Conservation (phyloP, 2,113 vertebrate species). For the Monopterus albus region DNA sequence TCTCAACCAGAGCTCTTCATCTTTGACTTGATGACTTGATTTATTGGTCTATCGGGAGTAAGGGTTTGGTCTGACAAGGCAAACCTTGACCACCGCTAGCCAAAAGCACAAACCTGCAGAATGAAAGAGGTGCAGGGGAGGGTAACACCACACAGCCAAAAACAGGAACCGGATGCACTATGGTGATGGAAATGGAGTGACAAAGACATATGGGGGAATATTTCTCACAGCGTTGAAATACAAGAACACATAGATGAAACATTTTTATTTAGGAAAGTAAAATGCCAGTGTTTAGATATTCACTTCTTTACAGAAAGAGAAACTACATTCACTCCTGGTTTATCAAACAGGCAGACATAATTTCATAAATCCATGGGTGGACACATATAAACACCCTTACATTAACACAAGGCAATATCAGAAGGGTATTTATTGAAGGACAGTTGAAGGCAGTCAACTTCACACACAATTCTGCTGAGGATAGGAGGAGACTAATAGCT, state of each 20-base stretch:
- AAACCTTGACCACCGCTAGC: background rate
- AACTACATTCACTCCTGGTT: constrained; percentile 7
- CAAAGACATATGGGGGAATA: background rate
- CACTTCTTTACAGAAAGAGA: constrained; percentile 17
- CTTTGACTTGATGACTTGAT: background rate
- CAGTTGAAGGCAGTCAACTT: constrained; percentile 42
- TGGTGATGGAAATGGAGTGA: constrained; percentile 11
- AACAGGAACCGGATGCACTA: constrained; percentile 7
- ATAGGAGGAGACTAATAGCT: constrained; percentile 8
- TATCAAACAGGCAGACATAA: constrained; percentile 21
- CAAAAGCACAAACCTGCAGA: constrained; percentile 5
- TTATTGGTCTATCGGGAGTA: constrained; percentile 1
- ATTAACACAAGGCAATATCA: constrained; percentile 42
- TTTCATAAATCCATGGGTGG: constrained; percentile 40
- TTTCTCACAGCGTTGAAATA: constrained; percentile 30
- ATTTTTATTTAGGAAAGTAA: constrained; percentile 9
- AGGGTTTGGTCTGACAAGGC: background rate
- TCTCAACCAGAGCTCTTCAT: background rate
- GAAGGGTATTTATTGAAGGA: constrained; percentile 31
- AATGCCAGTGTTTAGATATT: constrained; percentile 17
- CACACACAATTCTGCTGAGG: background rate
- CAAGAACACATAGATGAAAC: background rate
- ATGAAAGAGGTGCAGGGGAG: constrained; percentile 9
- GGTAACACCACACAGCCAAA: background rate
- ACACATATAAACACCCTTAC: constrained; percentile 25